A percentile compares a stretch with the other conserved stretches of the same genome.
These are phyloP conservation scores for Melinaea menophilus DNA, from an alignment of 2,888 invertebrate species.

Conservation along the genomic window DNA sequence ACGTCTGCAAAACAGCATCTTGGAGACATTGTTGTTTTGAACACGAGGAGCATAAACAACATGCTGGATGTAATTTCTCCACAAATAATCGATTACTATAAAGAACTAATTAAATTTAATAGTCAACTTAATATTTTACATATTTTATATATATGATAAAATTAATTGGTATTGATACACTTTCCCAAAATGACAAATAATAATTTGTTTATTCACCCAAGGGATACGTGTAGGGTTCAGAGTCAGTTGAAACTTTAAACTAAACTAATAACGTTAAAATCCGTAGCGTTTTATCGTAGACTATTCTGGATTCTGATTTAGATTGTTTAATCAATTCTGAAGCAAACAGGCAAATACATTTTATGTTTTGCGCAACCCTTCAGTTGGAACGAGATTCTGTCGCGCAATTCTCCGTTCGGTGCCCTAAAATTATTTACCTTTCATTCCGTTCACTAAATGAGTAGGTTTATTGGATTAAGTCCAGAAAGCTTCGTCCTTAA, in stretches of 20 bases:
- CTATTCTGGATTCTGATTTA: slow-evolving; percentile 43
- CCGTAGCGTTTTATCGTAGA: slow-evolving; percentile 39
- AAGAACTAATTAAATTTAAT: too few species aligned
- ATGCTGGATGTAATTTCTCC: too few species aligned
- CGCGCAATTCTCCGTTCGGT: slow-evolving; percentile 46
- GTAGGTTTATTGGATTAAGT: slow-evolving; percentile 77
- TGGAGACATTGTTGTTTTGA: too few species aligned
- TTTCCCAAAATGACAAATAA: slow-evolving; percentile 1
- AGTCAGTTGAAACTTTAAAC: slow-evolving; percentile 26
- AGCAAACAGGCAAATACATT: slow-evolving; percentile 39
- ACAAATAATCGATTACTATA: too few species aligned
- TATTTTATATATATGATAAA: too few species aligned
- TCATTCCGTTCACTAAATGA: slow-evolving; percentile 73
- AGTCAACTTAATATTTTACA: too few species aligned
- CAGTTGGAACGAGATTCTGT: slow-evolving; percentile 49
- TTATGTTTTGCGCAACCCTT: slow-evolving; percentile 41
- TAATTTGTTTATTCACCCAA: neutral
- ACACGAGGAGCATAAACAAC: too few species aligned
- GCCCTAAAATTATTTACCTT: slow-evolving; percentile 74
- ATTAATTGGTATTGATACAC: too few species aligned
- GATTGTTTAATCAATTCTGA: slow-evolving; percentile 46
- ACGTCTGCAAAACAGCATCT: too few species aligned
- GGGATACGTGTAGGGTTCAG: slow-evolving; percentile 22
- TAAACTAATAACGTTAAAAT: slow-evolving; percentile 38
- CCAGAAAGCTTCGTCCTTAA: slow-evolving; percentile 75